Evolutionary conservation across 2,797 vertebrate genomes (phyloP).

Genomic region (Melanotaenia pygmaea): DNA sequence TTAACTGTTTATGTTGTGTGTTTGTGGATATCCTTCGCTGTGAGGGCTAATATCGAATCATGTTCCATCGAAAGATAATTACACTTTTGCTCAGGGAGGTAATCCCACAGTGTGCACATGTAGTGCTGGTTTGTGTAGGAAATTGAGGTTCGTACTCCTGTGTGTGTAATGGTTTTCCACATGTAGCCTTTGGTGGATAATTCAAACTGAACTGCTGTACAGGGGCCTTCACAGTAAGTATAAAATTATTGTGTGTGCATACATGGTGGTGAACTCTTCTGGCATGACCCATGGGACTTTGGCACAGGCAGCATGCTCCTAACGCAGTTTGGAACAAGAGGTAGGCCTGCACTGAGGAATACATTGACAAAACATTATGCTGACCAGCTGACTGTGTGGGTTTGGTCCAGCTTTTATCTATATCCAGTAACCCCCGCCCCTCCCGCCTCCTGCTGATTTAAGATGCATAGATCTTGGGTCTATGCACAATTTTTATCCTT

Average conservation of each 20-base stretch:
- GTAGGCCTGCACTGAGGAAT: constrained; percentile 31
- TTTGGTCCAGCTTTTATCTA: constrained; percentile 62
- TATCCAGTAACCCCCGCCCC: constrained; percentile 22
- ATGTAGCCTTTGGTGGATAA: constrained; percentile 44
- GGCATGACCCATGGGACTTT: constrained; percentile 44
- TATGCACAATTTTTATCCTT: constrained; percentile 14
- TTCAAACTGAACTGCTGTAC: constrained; percentile 40
- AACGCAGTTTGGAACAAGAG: constrained; percentile 56
- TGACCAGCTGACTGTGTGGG: constrained; percentile 40
- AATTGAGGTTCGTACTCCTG: constrained; percentile 38
- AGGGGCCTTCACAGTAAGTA: constrained; percentile 28
- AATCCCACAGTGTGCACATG: constrained; percentile 28
- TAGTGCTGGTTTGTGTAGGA: constrained; percentile 25
- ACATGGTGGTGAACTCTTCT: constrained; percentile 40
- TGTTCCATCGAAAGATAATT: constrained; percentile 67
- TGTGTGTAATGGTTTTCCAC: constrained; percentile 40
- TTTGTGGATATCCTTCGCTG: constrained; percentile 42
- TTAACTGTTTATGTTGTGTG: constrained; percentile 33
- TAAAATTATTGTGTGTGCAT: constrained; percentile 28
- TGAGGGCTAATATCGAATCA: constrained; percentile 60
- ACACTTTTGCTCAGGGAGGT: constrained; percentile 66
- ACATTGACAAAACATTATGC: constrained; percentile 21
- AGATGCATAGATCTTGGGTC: constrained; percentile 42
- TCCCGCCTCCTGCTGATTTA: constrained; percentile 27
- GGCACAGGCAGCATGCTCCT: constrained; percentile 30